Conservation (phyloP, 2,113 vertebrate genomes). For the Cavia porcellus region DNA sequence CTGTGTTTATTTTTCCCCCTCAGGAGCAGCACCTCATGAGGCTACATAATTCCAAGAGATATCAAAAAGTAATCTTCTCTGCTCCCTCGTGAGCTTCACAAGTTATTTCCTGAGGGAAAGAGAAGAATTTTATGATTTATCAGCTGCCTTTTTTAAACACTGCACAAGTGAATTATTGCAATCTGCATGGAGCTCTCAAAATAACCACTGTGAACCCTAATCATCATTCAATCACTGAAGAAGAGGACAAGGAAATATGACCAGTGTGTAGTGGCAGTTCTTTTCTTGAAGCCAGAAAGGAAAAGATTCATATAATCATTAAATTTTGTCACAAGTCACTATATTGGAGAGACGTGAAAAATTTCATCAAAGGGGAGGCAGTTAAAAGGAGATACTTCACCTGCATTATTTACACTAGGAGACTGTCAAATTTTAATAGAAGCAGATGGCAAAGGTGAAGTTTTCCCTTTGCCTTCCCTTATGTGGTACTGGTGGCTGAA, state of each 20-base stretch:
- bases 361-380: constrained; percentile 1
- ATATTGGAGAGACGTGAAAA: constrained; percentile 49
- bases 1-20: constrained; percentile 65
- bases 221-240: constrained; percentile 67
- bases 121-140: constrained; percentile 78
- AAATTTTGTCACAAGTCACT: constrained; percentile 44
- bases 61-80: constrained; percentile 83
- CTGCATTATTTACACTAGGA: constrained; percentile 38
- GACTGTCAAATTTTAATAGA: constrained; percentile 31
- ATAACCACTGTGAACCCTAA: constrained; percentile 53
- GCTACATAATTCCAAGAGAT: constrained; percentile 76
- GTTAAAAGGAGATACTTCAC: neutral
- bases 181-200: constrained; percentile 73
- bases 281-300: constrained; percentile 71
- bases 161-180: constrained; percentile 75
- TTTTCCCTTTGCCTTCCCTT: neutral
- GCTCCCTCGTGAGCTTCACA: constrained; percentile 52
- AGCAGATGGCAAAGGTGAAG: constrained; percentile 7
- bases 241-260: constrained; percentile 45
- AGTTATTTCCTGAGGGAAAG: constrained; percentile 76
- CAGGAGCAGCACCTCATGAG: constrained; percentile 62
- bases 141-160: constrained; percentile 76
- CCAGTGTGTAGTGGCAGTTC: neutral
- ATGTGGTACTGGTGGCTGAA: neutral
- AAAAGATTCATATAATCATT: constrained; percentile 45